Evolutionary conservation across 2,113 vertebrate species (phyloP), one percentile per base, ranked within the genome.

Genomic region (Kryptolebias marmoratus): DNA sequence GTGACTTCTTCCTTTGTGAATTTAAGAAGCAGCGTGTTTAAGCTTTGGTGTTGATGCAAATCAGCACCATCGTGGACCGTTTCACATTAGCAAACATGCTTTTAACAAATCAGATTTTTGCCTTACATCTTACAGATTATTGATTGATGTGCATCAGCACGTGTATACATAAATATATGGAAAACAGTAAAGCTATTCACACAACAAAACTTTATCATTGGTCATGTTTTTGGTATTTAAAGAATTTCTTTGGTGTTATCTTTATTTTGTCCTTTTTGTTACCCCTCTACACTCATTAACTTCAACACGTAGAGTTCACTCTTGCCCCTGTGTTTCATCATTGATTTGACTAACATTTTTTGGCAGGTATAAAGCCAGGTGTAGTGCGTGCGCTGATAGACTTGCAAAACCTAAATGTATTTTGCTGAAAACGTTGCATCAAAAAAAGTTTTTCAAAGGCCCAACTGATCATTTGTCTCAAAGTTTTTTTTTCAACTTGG

Each of bases 281-380:
- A 64, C 47, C 42, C 58, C 47, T 5, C 16, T 47, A 39, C 27
- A n/a, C 56, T 39, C 54, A 44, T 58, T 44, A 71, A 15, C 54
- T 49, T 68, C n/a, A 8, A 54, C 28, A 30, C 22, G 56, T 66
- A 44, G 27, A 71, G 28, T 61, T 70, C 55, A 64, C 67, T 61
- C 62, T 85, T 87, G 71, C 78, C 36, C 15, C 67, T 50, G 57
- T 45, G 64, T 85, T 85, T 83, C 80, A 87, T 85, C 82, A 85
- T 22, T 69, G 59, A 72, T 77, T 80, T 75, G 47, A 83, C 75
- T 64, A 32, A 80, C 60, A 54, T 72, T 76, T 79, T 70, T 53
- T 27, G 28, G 15, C 68, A 71, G 76, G 65, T 77, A 71, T 67
- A 73, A 82, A 78, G 31, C 13, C 58, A 32, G 58, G 71, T 58